Evolutionary conservation across 2,888 invertebrate genomes (phyloP), one percentile per base, ranked within the genome.

Genomic region (Spodoptera exigua): DNA sequence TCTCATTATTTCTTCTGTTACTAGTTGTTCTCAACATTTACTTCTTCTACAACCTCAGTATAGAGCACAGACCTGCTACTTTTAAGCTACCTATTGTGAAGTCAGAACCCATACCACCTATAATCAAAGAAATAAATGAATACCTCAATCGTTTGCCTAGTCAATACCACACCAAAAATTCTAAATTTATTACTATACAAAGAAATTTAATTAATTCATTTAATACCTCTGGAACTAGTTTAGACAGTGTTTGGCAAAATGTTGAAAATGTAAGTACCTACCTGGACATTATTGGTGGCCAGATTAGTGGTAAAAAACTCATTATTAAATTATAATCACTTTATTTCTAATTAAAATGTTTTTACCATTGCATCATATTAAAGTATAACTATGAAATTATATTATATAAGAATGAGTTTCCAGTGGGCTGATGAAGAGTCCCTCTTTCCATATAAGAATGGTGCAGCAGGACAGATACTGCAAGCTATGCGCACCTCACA

Each of bases 401-500:
- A 27, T 5, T 9, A 7, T 9, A 5, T 1, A 27, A 3, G 7
- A 9, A 9, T 27, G 27, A 13, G 3, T n/a, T 44, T 49, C 1
- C 79, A 94, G 94, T 95, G 88, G 95, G 78, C 76, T 36, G 86
- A 85, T 84, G 86, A 90, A 21, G 85, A 88, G 21, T 92, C 91
- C 11, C 88, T 92, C 82, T 95, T 85, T 85, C 95, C 86, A 57
- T 89, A 79, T 76, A 91, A 75, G 85, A 90, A 95, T 93, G 95
- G 87, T 84, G 88, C 80, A 78, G 89, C 84, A 69, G 97, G 97
- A 7, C 95, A 95, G 78, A 93, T 97, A 68, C 84, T 97, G 49
- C 92, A 95, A 60, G 96, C 96, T 12, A 90, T 98, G 76, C 95
- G 96, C 69, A 94, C 94, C 74, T 95, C 96, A 66, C 95, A 95